Evolutionary conservation across 2,113 vertebrate genomes (phyloP).

Genomic region (Gallinago undulata): DNA sequence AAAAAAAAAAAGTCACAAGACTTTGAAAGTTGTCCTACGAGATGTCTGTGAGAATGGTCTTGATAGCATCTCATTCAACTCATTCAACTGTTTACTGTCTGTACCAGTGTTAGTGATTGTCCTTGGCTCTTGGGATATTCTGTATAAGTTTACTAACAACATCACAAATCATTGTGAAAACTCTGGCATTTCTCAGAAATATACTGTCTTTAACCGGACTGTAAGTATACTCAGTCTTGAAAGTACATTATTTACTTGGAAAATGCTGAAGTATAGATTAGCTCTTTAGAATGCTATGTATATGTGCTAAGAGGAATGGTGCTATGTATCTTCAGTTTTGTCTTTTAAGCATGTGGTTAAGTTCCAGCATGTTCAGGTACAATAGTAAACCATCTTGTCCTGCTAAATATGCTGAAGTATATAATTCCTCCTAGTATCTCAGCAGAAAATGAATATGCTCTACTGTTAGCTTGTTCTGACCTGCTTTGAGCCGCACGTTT

Average conservation of each 20-base stretch:
- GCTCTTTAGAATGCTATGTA: background rate
- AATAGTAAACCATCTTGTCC: background rate
- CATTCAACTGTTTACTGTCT: background rate
- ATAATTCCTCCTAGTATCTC: background rate
- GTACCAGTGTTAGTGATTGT: background rate
- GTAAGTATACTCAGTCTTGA: background rate
- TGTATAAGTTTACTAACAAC: background rate
- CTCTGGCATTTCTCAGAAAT: background rate
- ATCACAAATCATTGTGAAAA: background rate
- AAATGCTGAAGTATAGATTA: background rate
- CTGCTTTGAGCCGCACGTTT: background rate
- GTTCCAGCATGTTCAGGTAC: conserved; percentile 15
- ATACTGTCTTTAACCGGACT: background rate
- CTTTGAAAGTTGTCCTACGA: background rate
- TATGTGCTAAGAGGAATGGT: background rate
- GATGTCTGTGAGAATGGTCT: background rate
- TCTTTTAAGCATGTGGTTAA: background rate
- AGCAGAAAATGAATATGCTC: background rate
- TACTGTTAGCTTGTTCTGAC: conserved; percentile 16
- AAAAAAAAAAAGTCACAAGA: background rate
- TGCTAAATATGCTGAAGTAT: background rate
- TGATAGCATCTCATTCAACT: background rate
- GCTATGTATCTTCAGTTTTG: background rate
- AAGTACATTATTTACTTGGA: background rate
- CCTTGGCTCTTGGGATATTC: background rate